phyloP scores from a whole-genome alignment of 2,113 vertebrate species.

The Acanthisitta chloris region DNA sequence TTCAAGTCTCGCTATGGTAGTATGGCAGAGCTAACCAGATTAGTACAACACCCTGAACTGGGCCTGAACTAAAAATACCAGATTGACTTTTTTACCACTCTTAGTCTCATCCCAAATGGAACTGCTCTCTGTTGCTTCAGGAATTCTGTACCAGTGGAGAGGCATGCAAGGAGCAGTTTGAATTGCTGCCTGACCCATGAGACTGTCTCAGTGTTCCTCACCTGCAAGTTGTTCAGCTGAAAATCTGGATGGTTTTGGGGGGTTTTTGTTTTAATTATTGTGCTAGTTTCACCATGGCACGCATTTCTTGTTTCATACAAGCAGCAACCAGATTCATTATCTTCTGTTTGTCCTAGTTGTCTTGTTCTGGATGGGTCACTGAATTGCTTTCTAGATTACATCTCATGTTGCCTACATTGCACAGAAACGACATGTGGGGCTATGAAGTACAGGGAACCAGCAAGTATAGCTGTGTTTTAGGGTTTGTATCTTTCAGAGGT shows the following conservation, averaged over 20 bases:
- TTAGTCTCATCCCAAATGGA: not conserved
- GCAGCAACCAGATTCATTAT: not conserved
- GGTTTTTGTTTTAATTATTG: not conserved
- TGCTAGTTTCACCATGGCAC: not conserved
- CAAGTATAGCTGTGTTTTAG: not conserved
- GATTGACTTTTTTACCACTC: not conserved
- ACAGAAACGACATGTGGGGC: not conserved
- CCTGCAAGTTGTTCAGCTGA: not conserved
- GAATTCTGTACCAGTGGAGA: not conserved
- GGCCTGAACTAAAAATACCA: not conserved
- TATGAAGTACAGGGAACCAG: not conserved
- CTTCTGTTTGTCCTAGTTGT: not conserved
- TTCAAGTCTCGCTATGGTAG: not conserved
- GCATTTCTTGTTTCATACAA: not conserved
- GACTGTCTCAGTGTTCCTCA: not conserved
- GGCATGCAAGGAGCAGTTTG: not conserved
- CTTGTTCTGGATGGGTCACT: not conserved
- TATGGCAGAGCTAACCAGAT: not conserved
- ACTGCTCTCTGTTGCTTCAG: not conserved
- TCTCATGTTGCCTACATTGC: not conserved
- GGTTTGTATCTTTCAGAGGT: not conserved
- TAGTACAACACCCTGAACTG: not conserved
- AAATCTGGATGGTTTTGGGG: not conserved
- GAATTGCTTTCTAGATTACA: not conserved
- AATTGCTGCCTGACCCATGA: not conserved